A percentile compares a stretch with the other conserved stretches of the same genome.
Conservation (phyloP, 2,888 invertebrate genomes). For the Ochropacha duplaris region DNA sequence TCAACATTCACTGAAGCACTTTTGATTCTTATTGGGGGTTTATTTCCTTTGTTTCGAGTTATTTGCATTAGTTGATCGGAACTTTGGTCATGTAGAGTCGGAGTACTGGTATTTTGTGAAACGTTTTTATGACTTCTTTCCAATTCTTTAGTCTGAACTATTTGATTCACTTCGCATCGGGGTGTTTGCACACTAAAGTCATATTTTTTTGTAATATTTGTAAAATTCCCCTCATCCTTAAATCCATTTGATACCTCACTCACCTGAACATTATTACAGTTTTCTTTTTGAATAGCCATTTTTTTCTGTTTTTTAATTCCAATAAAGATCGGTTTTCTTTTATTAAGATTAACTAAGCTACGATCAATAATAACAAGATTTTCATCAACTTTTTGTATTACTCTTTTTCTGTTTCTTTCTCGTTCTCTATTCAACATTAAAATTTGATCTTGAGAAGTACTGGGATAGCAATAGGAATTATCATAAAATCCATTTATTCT, state of each 20-base stretch:
- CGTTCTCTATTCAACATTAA: conserved; percentile 37
- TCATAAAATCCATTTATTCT: conserved; percentile 18
- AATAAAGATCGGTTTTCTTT: conserved; percentile 22
- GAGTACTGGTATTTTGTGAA: neutral
- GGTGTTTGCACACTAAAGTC: neutral
- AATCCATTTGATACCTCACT: neutral
- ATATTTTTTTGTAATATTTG: neutral
- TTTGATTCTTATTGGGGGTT: neutral
- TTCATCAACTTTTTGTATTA: conserved; percentile 9
- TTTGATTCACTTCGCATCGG: neutral
- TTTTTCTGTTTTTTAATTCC: conserved; percentile 20
- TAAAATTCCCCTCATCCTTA: neutral
- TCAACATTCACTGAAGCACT: neutral
- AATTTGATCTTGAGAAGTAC: conserved; percentile 45
- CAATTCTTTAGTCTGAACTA: neutral
- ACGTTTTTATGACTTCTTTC: neutral
- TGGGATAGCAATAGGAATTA: conserved; percentile 44
- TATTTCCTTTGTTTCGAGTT: neutral
- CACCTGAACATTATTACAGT: neutral
- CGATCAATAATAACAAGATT: conserved; percentile 7
- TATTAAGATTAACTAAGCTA: conserved; percentile 14
- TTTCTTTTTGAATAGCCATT: neutral
- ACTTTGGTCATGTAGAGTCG: neutral
- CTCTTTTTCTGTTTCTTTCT: conserved; percentile 11
- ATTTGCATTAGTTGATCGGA: neutral